Percentiles rank a stretch among this genome's conserved stretches.
Evolutionary conservation across 1,140 invertebrate genomes (phyloP).

Genomic region (Atopsyche davidsoni): DNA sequence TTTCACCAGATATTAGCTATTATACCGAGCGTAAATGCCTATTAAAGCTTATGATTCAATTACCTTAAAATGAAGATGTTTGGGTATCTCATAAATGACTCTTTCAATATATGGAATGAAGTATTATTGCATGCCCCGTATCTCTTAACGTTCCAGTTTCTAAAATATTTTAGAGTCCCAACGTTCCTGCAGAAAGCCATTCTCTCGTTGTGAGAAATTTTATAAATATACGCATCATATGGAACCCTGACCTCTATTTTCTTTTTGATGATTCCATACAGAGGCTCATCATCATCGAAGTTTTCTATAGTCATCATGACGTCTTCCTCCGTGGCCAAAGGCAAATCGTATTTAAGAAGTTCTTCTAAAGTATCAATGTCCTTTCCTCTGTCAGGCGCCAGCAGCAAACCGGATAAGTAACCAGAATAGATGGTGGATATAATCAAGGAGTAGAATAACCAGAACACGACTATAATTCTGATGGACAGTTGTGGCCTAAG

Average conservation of each 20-base stretch:
- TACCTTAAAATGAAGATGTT: constrained; percentile 13
- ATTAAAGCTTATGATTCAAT: not conserved
- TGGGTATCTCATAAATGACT: constrained; percentile 16
- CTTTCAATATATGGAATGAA: constrained; percentile 13
- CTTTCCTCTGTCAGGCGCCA: constrained; percentile 1
- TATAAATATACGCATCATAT: not conserved
- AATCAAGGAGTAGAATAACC: constrained; percentile 13
- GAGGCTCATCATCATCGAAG: constrained; percentile 9
- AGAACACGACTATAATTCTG: constrained; percentile 9
- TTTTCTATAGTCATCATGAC: constrained; percentile 2
- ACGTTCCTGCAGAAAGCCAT: constrained; percentile 17
- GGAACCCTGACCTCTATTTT: constrained; percentile 10
- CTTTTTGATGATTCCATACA: constrained; percentile 7
- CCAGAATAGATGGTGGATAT: constrained; percentile 15
- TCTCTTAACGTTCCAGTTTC: not conserved
- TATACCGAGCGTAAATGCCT: not conserved
- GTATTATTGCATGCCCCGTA: not conserved
- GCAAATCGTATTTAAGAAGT: constrained; percentile 11
- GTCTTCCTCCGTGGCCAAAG: constrained; percentile 5
- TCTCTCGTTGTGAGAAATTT: not conserved
- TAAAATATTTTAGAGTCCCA: constrained; percentile 11
- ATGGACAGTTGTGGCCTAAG: constrained; percentile 7
- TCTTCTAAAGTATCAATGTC: constrained; percentile 11
- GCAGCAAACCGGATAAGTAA: constrained; percentile 5
- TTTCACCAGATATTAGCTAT: too few species aligned